Conservation (phyloP, 2,113 vertebrate species). For the Tachycineta bicolor region DNA sequence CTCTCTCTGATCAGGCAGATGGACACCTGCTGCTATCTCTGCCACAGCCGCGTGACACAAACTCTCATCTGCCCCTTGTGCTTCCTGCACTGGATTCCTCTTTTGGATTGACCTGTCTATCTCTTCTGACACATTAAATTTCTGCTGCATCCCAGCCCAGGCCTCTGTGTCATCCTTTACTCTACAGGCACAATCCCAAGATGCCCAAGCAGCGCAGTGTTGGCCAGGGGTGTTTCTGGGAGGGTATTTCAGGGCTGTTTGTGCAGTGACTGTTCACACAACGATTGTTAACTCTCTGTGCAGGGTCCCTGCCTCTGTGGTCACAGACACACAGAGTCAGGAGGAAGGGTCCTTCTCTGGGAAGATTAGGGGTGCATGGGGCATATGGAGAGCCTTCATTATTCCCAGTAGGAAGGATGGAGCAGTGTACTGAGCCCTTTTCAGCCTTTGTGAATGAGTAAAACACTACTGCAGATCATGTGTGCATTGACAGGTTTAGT, state of each 20-base stretch:
- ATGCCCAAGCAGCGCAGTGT: neutral
- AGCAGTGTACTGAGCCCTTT: neutral
- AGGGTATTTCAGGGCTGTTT: neutral
- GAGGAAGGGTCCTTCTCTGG: neutral
- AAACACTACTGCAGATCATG: neutral
- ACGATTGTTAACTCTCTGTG: neutral
- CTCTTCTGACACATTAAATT: neutral
- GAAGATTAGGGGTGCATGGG: neutral
- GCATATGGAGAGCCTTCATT: neutral
- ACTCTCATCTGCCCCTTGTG: neutral
- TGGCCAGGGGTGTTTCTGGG: neutral
- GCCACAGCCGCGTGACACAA: accelerated
- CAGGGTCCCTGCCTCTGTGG: neutral
- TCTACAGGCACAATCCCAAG: neutral
- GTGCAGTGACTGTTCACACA: neutral
- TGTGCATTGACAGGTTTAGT: neutral
- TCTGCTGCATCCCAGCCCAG: neutral
- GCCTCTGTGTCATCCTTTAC: neutral
- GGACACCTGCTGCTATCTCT: too few species aligned
- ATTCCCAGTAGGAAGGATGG: neutral
- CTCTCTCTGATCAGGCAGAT: neutral
- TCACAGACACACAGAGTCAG: neutral
- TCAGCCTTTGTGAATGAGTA: neutral
- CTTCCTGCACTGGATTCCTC: too few species aligned
- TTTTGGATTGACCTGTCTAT: neutral